Evolutionary conservation across 2,113 vertebrate species (phyloP).

Genomic region (Ia io): DNA sequence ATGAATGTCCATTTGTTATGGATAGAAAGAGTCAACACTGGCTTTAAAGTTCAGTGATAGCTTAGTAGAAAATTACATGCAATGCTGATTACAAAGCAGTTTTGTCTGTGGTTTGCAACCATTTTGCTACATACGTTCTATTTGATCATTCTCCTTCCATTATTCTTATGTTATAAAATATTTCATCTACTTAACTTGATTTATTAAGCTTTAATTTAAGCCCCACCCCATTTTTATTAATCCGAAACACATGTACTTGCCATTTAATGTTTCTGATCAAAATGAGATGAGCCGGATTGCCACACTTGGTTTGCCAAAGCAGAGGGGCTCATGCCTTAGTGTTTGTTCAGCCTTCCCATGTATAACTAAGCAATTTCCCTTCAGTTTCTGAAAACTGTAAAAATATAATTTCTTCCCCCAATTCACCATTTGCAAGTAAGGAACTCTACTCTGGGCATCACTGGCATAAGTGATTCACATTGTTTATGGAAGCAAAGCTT

Average conservation of each 20-base stretch:
- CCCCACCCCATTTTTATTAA: neutral
- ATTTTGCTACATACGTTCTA: neutral
- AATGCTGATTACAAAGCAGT: neutral
- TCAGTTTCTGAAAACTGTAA: neutral
- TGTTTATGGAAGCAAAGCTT: neutral
- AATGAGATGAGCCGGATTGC: neutral
- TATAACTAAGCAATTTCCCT: neutral
- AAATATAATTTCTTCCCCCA: neutral
- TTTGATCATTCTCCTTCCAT: neutral
- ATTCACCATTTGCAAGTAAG: neutral
- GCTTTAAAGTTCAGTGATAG: neutral
- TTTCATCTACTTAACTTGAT: neutral
- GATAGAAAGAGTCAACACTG: neutral
- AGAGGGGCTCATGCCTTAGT: neutral
- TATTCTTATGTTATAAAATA: neutral
- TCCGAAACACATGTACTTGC: neutral
- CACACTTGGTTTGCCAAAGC: neutral
- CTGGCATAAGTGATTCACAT: neutral
- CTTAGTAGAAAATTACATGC: neutral
- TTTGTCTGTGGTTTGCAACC: neutral
- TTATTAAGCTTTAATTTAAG: neutral
- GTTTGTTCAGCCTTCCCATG: neutral
- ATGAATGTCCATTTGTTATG: neutral
- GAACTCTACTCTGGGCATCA: neutral
- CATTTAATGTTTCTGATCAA: conserved; percentile 4